A percentile compares a stretch with the other conserved stretches of the same genome.
phyloP scores from a whole-genome alignment of 2,113 vertebrate species.

The Nothoprocta perdicaria region DNA sequence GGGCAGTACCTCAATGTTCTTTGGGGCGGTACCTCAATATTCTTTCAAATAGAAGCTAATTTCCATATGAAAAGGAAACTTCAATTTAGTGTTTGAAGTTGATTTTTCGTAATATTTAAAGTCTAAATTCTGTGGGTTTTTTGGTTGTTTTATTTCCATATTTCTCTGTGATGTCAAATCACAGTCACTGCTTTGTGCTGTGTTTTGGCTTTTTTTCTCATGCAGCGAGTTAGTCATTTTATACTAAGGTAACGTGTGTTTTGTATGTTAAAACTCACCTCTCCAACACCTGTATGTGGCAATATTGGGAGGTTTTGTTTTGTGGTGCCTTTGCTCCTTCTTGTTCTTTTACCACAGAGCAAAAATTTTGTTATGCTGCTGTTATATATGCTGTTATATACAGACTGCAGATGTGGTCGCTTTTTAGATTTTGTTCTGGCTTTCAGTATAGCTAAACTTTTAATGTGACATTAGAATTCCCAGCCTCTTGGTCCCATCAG shows the following conservation, averaged over 20 bases:
- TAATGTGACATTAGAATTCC: background rate
- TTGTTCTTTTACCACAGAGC: background rate
- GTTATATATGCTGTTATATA: background rate
- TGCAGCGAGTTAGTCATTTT: background rate
- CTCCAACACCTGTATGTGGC: background rate
- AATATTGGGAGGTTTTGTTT: slow-evolving; percentile 6
- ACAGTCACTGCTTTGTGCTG: background rate
- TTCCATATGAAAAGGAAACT: background rate
- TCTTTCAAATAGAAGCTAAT: background rate
- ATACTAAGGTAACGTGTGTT: background rate
- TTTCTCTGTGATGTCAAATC: slow-evolving; percentile 2
- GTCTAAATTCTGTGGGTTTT: rapidly evolving
- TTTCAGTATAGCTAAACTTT: background rate
- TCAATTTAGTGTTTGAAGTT: background rate
- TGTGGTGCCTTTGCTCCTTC: background rate
- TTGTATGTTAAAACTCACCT: background rate
- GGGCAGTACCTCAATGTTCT: background rate
- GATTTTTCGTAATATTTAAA: background rate
- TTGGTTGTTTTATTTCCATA: background rate
- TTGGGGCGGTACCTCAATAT: background rate
- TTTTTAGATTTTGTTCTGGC: background rate
- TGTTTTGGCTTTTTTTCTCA: background rate
- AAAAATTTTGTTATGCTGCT: background rate
- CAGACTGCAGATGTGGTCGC: background rate
- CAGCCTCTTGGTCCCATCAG: background rate